Evolutionary conservation across 1,140 invertebrate genomes (phyloP), one percentile per base, ranked within the genome.

Genomic region (Brachionus koreanus): DNA sequence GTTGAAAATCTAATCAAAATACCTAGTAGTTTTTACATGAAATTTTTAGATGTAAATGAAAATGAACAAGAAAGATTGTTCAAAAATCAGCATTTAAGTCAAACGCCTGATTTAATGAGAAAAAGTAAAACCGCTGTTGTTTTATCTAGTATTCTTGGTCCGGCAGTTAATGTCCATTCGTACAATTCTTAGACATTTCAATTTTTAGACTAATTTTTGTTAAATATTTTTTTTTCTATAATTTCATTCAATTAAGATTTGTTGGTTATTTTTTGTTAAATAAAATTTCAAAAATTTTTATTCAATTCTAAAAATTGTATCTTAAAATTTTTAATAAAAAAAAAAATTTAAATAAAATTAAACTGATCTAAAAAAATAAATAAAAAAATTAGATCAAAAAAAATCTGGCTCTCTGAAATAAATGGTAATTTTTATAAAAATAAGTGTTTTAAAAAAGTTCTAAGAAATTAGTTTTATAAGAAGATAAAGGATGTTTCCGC

Each of bases 1-100:
- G 76, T 79, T n/a, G 76, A 79, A 52, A 79, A 65, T 65, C 43
- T 79, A 16, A 79, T 79, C n/a, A 79, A 79, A 29, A 57, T 79
- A 42, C 76, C 76, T 5, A 61, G 35, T 13, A 39, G 23, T 25
- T 79, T 79, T 65, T 79, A 79, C 57, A 19, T 39, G 49, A 79
- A 65, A 39, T 61, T 79, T 61, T 61, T 79, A 25, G 76, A 79
- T 25, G 46, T 42, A 0, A 61, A 65, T 43, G 76, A 79, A 25
- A 57, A 79, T 29, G 76, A 65, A n/a, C 76, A 57, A 29, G 49
- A 79, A 35, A 23, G 76, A 25, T 23, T 79, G 25, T 79, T 79
- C 35, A 79, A 65, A 61, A 43, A 12, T 29, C 49, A 61, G 25
- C 76, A 79, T 23, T 10, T 61, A 23, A 7, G 74, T 39, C 42